A percentile compares a stretch with the other conserved stretches of the same genome.
Evolutionary conservation across 2,888 invertebrate species (phyloP).

Genomic region (Idaea dimidiata): DNA sequence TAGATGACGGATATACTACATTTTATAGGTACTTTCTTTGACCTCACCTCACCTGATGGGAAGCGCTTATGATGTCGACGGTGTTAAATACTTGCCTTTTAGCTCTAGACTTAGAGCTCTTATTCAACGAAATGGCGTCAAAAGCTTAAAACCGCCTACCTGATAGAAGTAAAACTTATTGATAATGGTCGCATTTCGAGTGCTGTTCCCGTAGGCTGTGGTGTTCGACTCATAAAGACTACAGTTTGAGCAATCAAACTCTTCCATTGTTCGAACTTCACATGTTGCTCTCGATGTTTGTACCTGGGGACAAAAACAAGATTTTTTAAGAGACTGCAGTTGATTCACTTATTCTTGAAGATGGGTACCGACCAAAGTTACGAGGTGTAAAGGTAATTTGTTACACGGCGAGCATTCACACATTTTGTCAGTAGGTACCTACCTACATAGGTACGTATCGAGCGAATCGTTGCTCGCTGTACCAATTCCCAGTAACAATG

Average conservation of each 20-base stretch:
- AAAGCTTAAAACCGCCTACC: slow-evolving; percentile 43
- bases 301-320: slow-evolving; percentile 38
- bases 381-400: no score
- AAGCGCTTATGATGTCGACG: no score
- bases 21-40: no score
- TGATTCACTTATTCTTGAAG: background rate
- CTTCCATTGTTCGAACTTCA: slow-evolving; percentile 61
- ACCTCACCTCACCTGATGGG: no score
- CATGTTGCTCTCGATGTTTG: slow-evolving; percentile 46
- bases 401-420: no score
- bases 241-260: slow-evolving; percentile 56
- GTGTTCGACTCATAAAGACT: slow-evolving; percentile 51
- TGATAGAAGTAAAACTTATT: slow-evolving; percentile 80
- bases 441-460: no score
- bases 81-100: no score
- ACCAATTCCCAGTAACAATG: no score
- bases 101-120: no score
- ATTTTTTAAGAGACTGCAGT: background rate
- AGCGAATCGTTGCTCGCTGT: no score
- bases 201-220: slow-evolving; percentile 41
- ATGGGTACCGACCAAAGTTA: background rate
- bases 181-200: slow-evolving; percentile 63
- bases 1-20: no score
- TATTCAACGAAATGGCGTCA: background rate
- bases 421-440: no score